Evolutionary conservation across 2,797 vertebrate genomes (phyloP).

Genomic region (Phoxinus dragarum): DNA sequence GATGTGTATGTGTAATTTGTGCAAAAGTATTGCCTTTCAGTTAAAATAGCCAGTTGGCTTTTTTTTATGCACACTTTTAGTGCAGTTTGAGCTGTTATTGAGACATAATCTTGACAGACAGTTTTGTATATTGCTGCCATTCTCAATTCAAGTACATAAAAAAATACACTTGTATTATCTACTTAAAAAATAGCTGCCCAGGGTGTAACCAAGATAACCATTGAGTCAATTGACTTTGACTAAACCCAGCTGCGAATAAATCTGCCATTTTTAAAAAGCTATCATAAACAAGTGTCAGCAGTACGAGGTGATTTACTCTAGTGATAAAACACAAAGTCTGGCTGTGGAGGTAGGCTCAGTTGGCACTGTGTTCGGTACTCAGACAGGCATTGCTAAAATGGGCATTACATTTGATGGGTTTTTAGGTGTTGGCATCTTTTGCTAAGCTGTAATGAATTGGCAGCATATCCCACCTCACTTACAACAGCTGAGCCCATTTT

Average conservation of each 20-base stretch:
- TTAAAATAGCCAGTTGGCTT: not conserved
- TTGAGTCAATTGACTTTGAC: slow-evolving; percentile 12
- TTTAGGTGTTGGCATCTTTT: slow-evolving; percentile 38
- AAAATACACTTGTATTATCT: not conserved
- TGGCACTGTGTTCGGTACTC: slow-evolving; percentile 18
- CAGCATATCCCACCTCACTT: slow-evolving; percentile 31
- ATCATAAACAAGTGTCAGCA: slow-evolving; percentile 4
- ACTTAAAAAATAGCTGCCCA: not conserved
- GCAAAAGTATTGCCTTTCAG: not conserved
- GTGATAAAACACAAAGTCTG: slow-evolving; percentile 1
- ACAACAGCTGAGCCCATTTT: slow-evolving; percentile 52
- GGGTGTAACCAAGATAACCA: slow-evolving; percentile 13
- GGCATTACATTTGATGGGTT: slow-evolving; percentile 40
- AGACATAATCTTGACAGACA: not conserved
- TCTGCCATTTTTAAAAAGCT: slow-evolving; percentile 24
- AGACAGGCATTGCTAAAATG: slow-evolving; percentile 20
- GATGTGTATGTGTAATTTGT: not conserved
- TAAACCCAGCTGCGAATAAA: slow-evolving; percentile 19
- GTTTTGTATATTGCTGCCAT: not conserved
- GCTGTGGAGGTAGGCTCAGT: slow-evolving; percentile 23
- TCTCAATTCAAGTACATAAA: not conserved
- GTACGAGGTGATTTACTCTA: not conserved
- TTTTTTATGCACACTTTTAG: not conserved
- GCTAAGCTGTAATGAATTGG: slow-evolving; percentile 50
- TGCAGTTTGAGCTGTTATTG: not conserved